These are phyloP conservation scores for Exocentrus adspersus DNA, from an alignment of 2,888 invertebrate species.

Conservation along the genomic window DNA sequence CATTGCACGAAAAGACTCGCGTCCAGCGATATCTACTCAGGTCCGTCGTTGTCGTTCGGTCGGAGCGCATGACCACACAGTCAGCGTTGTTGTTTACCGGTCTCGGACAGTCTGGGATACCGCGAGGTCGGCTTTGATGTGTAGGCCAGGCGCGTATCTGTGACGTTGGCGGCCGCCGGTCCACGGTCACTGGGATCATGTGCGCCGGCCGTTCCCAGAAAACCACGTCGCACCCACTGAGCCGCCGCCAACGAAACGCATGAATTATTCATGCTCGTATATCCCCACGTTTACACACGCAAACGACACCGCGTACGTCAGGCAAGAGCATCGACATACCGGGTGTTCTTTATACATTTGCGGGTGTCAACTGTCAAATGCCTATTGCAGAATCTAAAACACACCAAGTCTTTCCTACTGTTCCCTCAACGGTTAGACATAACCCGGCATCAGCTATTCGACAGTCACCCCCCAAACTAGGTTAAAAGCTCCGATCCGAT, in stretches of 20 bases:
- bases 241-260: slow-evolving; percentile 36
- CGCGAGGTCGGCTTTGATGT: slow-evolving; percentile 38
- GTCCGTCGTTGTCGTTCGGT: too few relatives aligned
- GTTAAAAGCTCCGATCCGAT: too few relatives aligned
- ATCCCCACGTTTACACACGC: slow-evolving; percentile 1
- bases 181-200: slow-evolving; percentile 38
- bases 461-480: too few relatives aligned
- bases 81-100: slow-evolving; percentile 37
- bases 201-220: slow-evolving; percentile 39
- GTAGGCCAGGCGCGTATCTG: slow-evolving; percentile 34
- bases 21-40: slow-evolving; percentile 11
- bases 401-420: too few relatives aligned
- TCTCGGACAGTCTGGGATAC: slow-evolving; percentile 36
- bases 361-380: too few relatives aligned
- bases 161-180: slow-evolving; percentile 24
- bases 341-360: too few relatives aligned
- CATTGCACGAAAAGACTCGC: background rate
- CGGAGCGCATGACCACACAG: slow-evolving; percentile 35
- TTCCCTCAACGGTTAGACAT: too few relatives aligned
- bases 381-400: too few relatives aligned
- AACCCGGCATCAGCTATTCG: too few relatives aligned
- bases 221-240: slow-evolving; percentile 49
- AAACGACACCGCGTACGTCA: background rate
- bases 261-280: slow-evolving; percentile 38
- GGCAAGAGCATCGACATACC: too few relatives aligned